Evolutionary conservation across 2,888 invertebrate genomes (phyloP).

Genomic region (Caenorhabditis panamensis): DNA sequence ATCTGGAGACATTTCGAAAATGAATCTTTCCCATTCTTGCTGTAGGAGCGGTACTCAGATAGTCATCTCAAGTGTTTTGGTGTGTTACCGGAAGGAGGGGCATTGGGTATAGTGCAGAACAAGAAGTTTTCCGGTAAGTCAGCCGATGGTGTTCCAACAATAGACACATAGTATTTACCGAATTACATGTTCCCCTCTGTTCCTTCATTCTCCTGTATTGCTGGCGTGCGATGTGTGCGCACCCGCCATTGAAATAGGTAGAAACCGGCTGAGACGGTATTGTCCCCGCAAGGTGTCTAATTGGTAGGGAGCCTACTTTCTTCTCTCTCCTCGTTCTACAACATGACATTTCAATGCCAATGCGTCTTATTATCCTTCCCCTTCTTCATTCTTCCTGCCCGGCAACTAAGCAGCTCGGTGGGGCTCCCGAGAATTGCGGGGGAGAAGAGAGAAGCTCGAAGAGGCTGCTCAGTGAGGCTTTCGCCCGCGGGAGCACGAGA

Average conservation of each 20-base stretch:
- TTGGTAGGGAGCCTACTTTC: constrained; percentile 44
- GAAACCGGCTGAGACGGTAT: constrained; percentile 38
- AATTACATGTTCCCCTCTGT: constrained; percentile 45
- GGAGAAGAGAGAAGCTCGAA: constrained; percentile 40
- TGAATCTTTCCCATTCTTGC: neutral
- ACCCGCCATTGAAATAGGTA: constrained; percentile 31
- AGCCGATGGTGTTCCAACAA: constrained; percentile 27
- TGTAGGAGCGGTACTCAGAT: neutral
- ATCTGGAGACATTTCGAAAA: constrained; percentile 37
- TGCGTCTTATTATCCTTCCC: constrained; percentile 7
- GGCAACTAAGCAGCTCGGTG: constrained; percentile 26
- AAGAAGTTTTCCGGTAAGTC: constrained; percentile 24
- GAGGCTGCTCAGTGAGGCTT: constrained; percentile 36
- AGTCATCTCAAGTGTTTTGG: constrained; percentile 43
- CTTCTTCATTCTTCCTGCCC: neutral
- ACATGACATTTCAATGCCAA: constrained; percentile 49
- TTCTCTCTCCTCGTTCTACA: neutral
- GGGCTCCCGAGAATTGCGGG: constrained; percentile 43
- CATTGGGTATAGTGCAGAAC: constrained; percentile 5
- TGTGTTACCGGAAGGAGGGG: constrained; percentile 33
- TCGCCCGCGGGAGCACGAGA: constrained; percentile 33
- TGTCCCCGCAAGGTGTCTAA: constrained; percentile 45
- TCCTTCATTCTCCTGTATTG: constrained; percentile 8
- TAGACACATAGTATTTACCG: constrained; percentile 53
- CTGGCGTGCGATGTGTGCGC: constrained; percentile 31